Evolutionary conservation across 2,888 invertebrate genomes (phyloP), one percentile per base, ranked within the genome.

Genomic region (Mythimna impura): DNA sequence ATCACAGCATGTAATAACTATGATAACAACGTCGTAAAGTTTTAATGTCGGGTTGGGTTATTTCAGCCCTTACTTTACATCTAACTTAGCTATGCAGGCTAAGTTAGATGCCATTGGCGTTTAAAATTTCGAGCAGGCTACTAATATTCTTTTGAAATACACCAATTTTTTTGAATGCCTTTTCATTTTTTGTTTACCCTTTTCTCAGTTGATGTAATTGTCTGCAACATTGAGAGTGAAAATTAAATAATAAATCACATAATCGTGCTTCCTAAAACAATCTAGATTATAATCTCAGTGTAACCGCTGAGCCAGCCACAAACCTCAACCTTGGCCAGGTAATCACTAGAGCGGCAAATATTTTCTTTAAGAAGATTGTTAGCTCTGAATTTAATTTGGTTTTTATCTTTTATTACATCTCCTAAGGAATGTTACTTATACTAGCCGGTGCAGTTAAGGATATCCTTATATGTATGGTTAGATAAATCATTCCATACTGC

Each of bases 251-350:
- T 25, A 67, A 43, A 55, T 25, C 3, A 22, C 14, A 61, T 54
- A 69, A 78, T 47, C 1, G 47, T 50, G 20, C 34, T 74, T 47
- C 52, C 55, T 58, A 50, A 66, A 64, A 64, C 25, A n/a, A 54
- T 75, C 43, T 80, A 57, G 55, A 40, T 57, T 12, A 63, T 36
- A 65, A 61, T 61, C n/a, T 54, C 22, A 43, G 50, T 50, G 55
- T 65, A 54, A 68, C 57, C 65, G 57, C 76, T 70, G 36, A 74
- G 40, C 17, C 7, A 71, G 55, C 77, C 76, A 36, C 71, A 80
- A 80, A 50, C 54, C 25, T 34, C 64, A 80, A 80, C 78, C 78
- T 78, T 80, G 82, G 55, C 10, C 20, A 43, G 17, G 14, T 73
- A 64, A 73, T 78, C 62, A 78, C 57, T 68, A 52, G 73, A 82